Evolutionary conservation across 35 echinoderm and acorn worm species (phyloP).

Genomic region (Ophiothrix spiculata): DNA sequence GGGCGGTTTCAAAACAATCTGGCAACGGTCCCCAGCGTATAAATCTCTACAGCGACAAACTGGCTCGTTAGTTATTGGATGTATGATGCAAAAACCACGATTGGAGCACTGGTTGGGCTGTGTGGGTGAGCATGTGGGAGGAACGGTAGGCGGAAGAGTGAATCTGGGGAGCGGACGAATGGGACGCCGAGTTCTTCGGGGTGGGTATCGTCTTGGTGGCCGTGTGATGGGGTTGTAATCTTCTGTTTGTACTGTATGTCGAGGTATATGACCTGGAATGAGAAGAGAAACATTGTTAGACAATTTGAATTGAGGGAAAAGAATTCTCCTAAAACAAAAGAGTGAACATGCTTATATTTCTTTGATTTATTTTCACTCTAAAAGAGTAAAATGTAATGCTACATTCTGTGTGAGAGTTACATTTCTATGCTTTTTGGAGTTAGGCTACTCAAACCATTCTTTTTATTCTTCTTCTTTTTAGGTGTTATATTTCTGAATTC

Average conservation of each 20-base stretch:
- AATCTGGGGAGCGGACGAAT: neutral
- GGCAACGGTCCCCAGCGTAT: constrained; percentile 51
- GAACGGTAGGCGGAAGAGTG: constrained; percentile 13
- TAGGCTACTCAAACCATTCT: no score
- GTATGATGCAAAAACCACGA: constrained; percentile 39
- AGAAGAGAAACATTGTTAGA: no score
- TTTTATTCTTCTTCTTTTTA: no score
- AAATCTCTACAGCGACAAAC: constrained; percentile 51
- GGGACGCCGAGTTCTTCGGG: neutral
- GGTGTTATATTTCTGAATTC: no score
- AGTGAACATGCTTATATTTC: no score
- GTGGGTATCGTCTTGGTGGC: neutral
- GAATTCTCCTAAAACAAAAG: no score
- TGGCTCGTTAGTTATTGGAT: neutral
- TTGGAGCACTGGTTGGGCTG: constrained; percentile 50
- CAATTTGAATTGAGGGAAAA: no score
- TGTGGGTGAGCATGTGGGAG: neutral
- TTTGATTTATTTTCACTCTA: no score
- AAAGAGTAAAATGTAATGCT: no score
- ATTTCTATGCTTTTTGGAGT: no score
- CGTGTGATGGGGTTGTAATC: neutral
- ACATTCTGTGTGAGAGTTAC: no score
- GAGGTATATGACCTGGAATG: no score
- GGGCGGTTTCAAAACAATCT: constrained; percentile 52
- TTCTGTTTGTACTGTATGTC: neutral